Conservation (phyloP, 2,113 vertebrate genomes). For the Symphodus melops region DNA sequence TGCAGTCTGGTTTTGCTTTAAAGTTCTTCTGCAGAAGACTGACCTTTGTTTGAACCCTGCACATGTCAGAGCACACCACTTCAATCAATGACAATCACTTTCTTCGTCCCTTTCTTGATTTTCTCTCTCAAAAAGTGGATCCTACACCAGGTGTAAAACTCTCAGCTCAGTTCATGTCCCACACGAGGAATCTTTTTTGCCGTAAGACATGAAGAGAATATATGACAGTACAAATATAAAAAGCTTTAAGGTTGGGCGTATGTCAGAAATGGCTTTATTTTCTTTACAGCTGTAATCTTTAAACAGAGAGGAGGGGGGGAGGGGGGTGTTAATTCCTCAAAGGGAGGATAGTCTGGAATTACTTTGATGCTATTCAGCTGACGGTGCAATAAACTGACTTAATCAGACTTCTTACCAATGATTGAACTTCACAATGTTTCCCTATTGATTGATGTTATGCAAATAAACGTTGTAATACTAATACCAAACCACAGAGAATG, state of each 20-base stretch:
- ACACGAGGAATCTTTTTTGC: not conserved
- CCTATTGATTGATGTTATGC: not conserved
- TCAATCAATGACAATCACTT: slow-evolving; percentile 20
- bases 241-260: not conserved
- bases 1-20: not conserved
- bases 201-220: not conserved
- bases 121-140: not conserved
- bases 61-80: slow-evolving; percentile 26
- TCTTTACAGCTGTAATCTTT: not conserved
- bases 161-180: not conserved
- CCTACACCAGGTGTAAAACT: not conserved
- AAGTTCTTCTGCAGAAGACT: not conserved
- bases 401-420: not conserved
- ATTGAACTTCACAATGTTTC: not conserved
- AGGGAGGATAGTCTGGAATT: not conserved
- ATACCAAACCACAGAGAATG: not conserved
- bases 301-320: not conserved
- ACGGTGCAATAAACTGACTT: not conserved
- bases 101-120: slow-evolving; percentile 7
- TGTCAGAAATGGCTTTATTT: not conserved
- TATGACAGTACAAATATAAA: not conserved
- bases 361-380: not conserved
- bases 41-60: slow-evolving; percentile 7
- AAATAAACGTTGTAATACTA: not conserved
- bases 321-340: not conserved